phyloP scores from a whole-genome alignment of 2,113 vertebrate species.

The Poicephalus meyeri region DNA sequence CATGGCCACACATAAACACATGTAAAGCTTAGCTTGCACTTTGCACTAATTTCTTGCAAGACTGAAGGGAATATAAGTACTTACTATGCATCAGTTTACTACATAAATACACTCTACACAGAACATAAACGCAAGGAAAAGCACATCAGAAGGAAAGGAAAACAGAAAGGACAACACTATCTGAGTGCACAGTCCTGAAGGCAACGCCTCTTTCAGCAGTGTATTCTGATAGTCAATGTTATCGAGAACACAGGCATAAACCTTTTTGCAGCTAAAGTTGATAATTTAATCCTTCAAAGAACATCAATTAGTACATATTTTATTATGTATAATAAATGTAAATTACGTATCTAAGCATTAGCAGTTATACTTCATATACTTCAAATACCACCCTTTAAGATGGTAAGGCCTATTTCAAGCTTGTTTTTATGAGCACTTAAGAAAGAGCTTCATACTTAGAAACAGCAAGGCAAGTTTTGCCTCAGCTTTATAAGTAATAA shows the following conservation, averaged over 20 bases:
- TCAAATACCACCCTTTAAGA: conserved; percentile 40
- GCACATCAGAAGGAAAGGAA: background rate
- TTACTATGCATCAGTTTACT: background rate
- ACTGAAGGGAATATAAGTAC: background rate
- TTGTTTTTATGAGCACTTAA: background rate
- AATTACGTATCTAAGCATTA: conserved; percentile 29
- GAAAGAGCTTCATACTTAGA: background rate
- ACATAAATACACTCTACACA: background rate
- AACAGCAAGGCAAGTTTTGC: background rate
- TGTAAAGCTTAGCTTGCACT: background rate
- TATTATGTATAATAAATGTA: conserved; percentile 41
- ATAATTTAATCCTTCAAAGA: conserved; percentile 29
- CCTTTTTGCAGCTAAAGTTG: conserved; percentile 13
- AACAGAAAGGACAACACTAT: background rate
- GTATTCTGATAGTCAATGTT: background rate
- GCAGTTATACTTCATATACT: conserved; percentile 41
- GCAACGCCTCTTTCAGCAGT: background rate
- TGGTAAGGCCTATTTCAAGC: background rate
- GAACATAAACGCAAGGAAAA: background rate
- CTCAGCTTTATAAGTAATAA: background rate
- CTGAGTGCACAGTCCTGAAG: background rate
- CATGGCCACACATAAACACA: background rate
- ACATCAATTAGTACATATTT: conserved; percentile 45
- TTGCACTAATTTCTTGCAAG: background rate
- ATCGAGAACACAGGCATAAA: background rate